phyloP scores from a whole-genome alignment of 2,113 vertebrate species.

The Piprites chloris region DNA sequence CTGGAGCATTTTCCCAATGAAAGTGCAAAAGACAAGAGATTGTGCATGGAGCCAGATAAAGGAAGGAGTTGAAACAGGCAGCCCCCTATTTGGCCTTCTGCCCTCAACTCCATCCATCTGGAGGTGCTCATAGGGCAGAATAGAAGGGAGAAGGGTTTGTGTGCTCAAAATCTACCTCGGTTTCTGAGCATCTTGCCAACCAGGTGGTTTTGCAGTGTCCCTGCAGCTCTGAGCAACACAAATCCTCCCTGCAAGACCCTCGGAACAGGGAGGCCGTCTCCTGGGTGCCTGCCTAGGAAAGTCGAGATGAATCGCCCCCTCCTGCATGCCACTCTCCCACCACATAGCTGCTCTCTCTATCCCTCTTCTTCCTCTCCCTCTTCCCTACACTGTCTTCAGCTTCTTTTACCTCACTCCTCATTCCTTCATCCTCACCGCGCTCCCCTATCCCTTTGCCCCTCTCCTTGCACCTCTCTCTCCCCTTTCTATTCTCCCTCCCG shows the following conservation, averaged over 20 bases:
- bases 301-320: neutral
- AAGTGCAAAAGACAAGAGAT: neutral
- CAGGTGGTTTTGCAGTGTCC: neutral
- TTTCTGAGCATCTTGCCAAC: neutral
- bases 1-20: neutral
- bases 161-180: neutral
- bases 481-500: neutral
- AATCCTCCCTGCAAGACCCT: neutral
- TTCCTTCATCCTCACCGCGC: neutral
- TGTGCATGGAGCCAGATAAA: neutral
- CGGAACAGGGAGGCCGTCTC: neutral
- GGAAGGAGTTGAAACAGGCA: neutral
- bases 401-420: neutral
- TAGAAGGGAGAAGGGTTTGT: neutral
- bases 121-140: neutral
- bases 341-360: neutral
- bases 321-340: neutral
- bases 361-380: neutral
- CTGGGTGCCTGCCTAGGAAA: neutral
- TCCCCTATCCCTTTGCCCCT: slow-evolving; percentile 26
- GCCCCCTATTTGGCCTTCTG: neutral
- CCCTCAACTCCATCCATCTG: neutral
- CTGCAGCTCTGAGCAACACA: neutral
- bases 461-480: slow-evolving; percentile 10
- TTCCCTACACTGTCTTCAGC: neutral